These are phyloP conservation scores for Eueides isabella DNA, from an alignment of 1,140 invertebrate genomes.

Conservation along the genomic window DNA sequence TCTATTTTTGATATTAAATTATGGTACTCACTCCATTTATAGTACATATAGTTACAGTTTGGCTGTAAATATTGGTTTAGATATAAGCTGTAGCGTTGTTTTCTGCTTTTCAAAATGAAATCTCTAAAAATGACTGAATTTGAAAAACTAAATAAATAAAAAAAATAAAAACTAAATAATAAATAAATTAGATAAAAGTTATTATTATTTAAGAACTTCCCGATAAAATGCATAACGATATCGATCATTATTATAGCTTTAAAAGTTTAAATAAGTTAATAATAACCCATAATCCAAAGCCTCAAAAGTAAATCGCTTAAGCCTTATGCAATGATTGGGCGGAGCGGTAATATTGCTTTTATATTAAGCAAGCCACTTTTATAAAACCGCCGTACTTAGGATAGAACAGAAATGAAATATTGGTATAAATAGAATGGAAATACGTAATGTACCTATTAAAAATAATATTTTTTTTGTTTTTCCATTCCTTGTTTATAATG, in stretches of 20 bases:
- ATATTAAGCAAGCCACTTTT: slow-evolving; percentile 1
- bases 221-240: not conserved
- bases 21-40: too few relatives aligned
- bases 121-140: too few relatives aligned
- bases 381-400: not conserved
- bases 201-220: not conserved
- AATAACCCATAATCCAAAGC: not conserved
- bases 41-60: too few relatives aligned
- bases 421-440: not conserved
- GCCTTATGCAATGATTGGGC: slow-evolving; percentile 44
- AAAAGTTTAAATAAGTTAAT: slow-evolving; percentile 12
- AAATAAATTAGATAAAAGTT: too few relatives aligned
- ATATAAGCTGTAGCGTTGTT: too few relatives aligned
- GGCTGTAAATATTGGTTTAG: too few relatives aligned
- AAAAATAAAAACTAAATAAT: too few relatives aligned
- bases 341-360: slow-evolving; percentile 14
- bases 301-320: slow-evolving; percentile 25
- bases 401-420: not conserved
- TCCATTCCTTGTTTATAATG: too few relatives aligned
- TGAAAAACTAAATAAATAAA: too few relatives aligned
- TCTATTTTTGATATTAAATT: not conserved
- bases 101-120: too few relatives aligned
- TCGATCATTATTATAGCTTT: not conserved
- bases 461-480: too few relatives aligned
- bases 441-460: too few relatives aligned